Percentiles rank a stretch among this genome's conserved stretches.
These are phyloP conservation scores for Sceloporus undulatus DNA, from an alignment of 2,113 vertebrate species.

Conservation along the genomic window DNA sequence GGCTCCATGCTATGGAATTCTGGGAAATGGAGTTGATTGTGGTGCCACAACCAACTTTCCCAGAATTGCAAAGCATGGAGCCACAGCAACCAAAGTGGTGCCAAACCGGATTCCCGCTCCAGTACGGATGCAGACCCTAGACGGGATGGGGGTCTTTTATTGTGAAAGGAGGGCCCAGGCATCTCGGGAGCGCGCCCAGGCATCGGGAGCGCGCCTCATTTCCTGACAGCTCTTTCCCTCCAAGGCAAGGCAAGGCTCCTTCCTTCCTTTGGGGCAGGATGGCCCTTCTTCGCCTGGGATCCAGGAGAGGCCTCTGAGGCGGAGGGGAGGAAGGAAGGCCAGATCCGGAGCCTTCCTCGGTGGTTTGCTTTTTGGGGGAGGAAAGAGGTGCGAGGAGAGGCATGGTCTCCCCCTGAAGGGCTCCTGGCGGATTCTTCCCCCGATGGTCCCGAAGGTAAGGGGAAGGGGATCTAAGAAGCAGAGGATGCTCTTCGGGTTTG, in stretches of 20 bases:
- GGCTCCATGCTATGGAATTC: too few species aligned
- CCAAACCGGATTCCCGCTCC: too few species aligned
- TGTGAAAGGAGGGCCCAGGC: slow-evolving; percentile 78
- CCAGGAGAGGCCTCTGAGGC: slow-evolving; percentile 91
- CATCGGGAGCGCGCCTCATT: slow-evolving; percentile 81
- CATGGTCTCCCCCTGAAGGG: slow-evolving; percentile 62
- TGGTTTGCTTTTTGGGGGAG: too few species aligned
- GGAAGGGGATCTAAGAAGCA: background rate
- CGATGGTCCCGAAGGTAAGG: slow-evolving; percentile 77
- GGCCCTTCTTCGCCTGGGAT: slow-evolving; percentile 90
- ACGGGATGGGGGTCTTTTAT: slow-evolving; percentile 81
- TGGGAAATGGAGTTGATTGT: too few species aligned
- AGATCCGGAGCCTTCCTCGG: slow-evolving; percentile 76
- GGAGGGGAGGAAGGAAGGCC: slow-evolving; percentile 73
- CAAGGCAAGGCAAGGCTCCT: slow-evolving; percentile 89
- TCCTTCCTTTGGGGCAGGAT: slow-evolving; percentile 84
- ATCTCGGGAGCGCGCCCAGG: slow-evolving; percentile 51
- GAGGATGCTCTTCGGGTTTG: too few species aligned
- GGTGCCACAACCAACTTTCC: too few species aligned
- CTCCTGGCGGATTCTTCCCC: slow-evolving; percentile 70
- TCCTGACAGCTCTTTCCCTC: slow-evolving; percentile 96
- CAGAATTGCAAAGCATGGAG: too few species aligned
- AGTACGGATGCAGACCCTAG: too few species aligned
- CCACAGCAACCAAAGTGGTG: too few species aligned
- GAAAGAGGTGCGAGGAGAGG: too few species aligned